These are phyloP conservation scores for Temnothorax rugatulus DNA, from an alignment of 2,888 invertebrate genomes.

Conservation along the genomic window DNA sequence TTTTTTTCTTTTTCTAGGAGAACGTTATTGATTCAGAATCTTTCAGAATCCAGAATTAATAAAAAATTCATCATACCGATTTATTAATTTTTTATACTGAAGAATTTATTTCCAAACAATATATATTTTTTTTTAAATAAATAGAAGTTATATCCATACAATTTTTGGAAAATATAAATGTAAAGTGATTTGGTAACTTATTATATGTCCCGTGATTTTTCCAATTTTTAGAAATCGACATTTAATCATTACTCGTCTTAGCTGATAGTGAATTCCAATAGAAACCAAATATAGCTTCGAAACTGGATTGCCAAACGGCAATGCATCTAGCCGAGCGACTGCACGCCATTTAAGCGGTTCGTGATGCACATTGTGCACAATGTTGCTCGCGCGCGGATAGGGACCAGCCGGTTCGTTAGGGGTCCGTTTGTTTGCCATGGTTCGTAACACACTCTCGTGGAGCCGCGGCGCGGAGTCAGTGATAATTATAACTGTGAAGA, in stretches of 20 bases:
- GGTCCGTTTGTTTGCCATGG: constrained; percentile 42
- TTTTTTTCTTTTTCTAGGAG: constrained; percentile 1
- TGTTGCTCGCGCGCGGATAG: background rate
- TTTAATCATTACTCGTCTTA: constrained; percentile 7
- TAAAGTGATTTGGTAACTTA: too few relatives aligned
- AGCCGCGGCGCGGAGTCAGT: background rate
- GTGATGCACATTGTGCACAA: constrained; percentile 37
- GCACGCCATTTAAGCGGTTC: constrained; percentile 27
- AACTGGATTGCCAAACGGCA: background rate
- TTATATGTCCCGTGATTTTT: background rate
- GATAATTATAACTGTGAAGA: too few relatives aligned
- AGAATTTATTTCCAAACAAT: background rate
- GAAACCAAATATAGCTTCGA: background rate
- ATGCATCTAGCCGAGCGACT: background rate
- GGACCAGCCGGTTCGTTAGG: constrained; percentile 40
- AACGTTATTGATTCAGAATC: background rate
- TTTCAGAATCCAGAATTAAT: background rate
- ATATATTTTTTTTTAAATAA: background rate
- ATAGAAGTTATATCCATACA: background rate
- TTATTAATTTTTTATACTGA: background rate
- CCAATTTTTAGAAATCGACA: background rate
- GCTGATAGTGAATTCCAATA: background rate
- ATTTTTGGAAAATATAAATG: background rate
- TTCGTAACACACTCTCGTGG: constrained; percentile 30
- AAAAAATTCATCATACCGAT: background rate